A percentile compares a stretch with the other conserved stretches of the same genome.
phyloP scores from a whole-genome alignment of 1,140 invertebrate species.

The Leucophenga varia region DNA sequence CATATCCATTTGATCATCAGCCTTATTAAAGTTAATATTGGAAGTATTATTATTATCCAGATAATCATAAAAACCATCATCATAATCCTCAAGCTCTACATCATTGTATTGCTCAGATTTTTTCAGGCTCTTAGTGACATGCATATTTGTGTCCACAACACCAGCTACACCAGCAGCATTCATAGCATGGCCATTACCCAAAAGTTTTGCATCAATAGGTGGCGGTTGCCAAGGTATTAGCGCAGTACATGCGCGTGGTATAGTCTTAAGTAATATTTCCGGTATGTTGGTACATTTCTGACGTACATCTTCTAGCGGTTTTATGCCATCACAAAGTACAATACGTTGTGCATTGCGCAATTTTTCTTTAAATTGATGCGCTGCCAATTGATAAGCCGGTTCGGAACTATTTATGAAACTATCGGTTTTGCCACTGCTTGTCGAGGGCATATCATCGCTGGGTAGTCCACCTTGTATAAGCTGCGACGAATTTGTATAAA shows the following conservation, averaged over 20 bases:
- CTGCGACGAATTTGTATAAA: slow-evolving; percentile 22
- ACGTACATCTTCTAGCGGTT: slow-evolving; percentile 64
- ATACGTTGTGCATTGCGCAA: slow-evolving; percentile 61
- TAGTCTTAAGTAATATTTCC: slow-evolving; percentile 43
- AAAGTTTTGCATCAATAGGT: slow-evolving; percentile 44
- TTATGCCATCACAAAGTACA: slow-evolving; percentile 70
- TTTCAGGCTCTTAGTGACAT: too few species aligned
- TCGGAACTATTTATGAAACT: slow-evolving; percentile 25
- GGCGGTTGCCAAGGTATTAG: slow-evolving; percentile 76
- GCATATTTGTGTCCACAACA: slow-evolving; percentile 19
- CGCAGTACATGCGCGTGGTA: slow-evolving; percentile 73
- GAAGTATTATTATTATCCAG: slow-evolving; percentile 52
- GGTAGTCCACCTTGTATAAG: slow-evolving; percentile 27
- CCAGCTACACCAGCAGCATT: not conserved
- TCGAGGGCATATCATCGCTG: slow-evolving; percentile 42
- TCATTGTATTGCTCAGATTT: too few species aligned
- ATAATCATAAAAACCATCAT: slow-evolving; percentile 36
- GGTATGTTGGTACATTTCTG: slow-evolving; percentile 30
- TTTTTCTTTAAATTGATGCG: slow-evolving; percentile 58
- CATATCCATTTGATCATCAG: slow-evolving; percentile 52
- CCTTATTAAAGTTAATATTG: slow-evolving; percentile 50
- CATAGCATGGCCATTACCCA: not conserved
- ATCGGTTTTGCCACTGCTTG: slow-evolving; percentile 37
- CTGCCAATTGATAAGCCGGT: slow-evolving; percentile 44
- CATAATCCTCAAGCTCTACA: slow-evolving; percentile 34